These are phyloP conservation scores for Corvus moneduloides DNA, from an alignment of 2,113 vertebrate genomes.

Conservation along the genomic window DNA sequence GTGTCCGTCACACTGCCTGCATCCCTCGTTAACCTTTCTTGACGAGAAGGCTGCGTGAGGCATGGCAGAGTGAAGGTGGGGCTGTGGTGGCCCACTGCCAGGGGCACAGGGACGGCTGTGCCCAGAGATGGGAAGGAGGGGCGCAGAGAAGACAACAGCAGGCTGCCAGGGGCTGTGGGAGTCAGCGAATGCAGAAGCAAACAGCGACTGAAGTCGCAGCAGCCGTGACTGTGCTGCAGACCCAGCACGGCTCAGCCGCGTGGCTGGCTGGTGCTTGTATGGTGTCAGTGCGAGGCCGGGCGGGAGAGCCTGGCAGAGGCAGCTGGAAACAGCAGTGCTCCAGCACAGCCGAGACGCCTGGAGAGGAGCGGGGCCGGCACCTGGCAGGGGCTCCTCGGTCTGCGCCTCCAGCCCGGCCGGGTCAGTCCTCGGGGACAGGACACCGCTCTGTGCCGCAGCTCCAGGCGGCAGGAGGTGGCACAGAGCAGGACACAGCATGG, in stretches of 20 bases:
- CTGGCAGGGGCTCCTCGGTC: rapidly evolving
- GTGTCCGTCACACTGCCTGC: rapidly evolving
- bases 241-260: background rate
- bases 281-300: background rate
- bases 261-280: background rate
- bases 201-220: rapidly evolving
- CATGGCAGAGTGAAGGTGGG: rapidly evolving
- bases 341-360: background rate
- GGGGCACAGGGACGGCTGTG: background rate
- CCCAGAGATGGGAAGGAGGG: background rate
- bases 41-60: rapidly evolving
- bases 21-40: rapidly evolving
- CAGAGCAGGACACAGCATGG: background rate
- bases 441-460: rapidly evolving
- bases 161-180: background rate
- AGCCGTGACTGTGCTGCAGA: background rate
- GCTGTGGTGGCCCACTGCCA: background rate
- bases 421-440: background rate
- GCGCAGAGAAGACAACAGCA: background rate
- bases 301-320: background rate
- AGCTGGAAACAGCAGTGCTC: background rate
- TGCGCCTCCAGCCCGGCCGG: background rate
- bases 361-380: background rate
- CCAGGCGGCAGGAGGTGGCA: background rate
- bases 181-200: background rate